Evolutionary conservation across 2,888 invertebrate genomes (phyloP).

Genomic region (Hofmannophila pseudospretella): DNA sequence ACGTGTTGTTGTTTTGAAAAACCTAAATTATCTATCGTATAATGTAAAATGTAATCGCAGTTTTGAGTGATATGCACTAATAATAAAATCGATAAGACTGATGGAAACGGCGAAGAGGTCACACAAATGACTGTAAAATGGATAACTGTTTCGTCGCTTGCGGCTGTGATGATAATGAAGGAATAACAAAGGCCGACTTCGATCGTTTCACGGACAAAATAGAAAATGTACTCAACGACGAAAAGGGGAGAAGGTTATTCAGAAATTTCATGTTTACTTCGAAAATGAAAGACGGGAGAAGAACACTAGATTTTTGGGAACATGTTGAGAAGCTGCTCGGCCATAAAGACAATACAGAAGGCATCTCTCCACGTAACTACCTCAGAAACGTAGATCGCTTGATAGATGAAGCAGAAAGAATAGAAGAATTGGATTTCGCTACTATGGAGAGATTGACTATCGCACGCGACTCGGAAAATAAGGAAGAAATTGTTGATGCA

Average conservation of each 20-base stretch:
- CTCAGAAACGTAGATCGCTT: conserved; percentile 48
- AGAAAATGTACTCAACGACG: conserved; percentile 68
- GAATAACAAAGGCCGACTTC: conserved; percentile 64
- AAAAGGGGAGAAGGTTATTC: conserved; percentile 63
- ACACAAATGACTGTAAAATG: conserved; percentile 52
- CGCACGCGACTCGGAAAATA: conserved; percentile 50
- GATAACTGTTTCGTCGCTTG: conserved; percentile 70
- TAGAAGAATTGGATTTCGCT: conserved; percentile 64
- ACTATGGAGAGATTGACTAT: conserved; percentile 55
- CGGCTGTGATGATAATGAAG: conserved; percentile 63
- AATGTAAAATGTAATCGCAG: conserved; percentile 3
- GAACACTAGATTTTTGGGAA: conserved; percentile 61
- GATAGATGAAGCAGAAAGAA: conserved; percentile 56
- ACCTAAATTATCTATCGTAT: conserved; percentile 6
- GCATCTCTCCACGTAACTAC: conserved; percentile 42
- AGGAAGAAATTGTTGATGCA: conserved; percentile 47
- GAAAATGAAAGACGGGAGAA: conserved; percentile 56
- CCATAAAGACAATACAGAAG: conserved; percentile 48
- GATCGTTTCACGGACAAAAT: conserved; percentile 72
- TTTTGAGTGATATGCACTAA: conserved; percentile 3
- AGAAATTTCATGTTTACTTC: conserved; percentile 66
- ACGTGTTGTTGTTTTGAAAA: background rate
- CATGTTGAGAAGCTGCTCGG: conserved; percentile 51
- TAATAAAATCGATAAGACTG: conserved; percentile 50
- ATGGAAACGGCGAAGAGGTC: conserved; percentile 34